phyloP scores from a whole-genome alignment of 1,140 invertebrate species.

The Bombus superbus region DNA sequence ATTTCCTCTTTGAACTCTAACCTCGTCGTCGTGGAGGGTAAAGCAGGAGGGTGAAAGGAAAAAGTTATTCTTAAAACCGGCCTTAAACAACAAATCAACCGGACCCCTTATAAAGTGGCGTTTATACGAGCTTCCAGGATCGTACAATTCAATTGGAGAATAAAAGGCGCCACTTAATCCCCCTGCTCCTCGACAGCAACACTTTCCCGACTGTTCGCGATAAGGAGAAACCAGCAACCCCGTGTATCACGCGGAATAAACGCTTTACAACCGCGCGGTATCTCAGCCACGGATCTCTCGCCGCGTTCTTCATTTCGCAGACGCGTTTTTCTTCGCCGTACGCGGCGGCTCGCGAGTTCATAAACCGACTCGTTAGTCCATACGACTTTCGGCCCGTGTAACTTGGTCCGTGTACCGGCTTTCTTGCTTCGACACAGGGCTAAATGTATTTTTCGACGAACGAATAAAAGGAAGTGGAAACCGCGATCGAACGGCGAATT shows the following conservation, averaged over 20 bases:
- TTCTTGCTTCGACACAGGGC: neutral
- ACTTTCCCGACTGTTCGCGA: neutral
- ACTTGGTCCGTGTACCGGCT: neutral
- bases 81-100: neutral
- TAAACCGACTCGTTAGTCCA: neutral
- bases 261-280: neutral
- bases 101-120: neutral
- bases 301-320: neutral
- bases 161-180: neutral
- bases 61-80: too few relatives aligned
- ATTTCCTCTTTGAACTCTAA: neutral
- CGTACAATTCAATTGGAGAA: conserved; percentile 2
- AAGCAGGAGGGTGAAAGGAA: too few relatives aligned
- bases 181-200: neutral
- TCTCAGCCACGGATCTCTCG: neutral
- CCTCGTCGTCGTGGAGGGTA: neutral
- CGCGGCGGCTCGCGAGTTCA: neutral
- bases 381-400: neutral
- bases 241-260: neutral
- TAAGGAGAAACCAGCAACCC: conserved; percentile 4
- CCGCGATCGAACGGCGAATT: neutral
- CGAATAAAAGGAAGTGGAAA: neutral
- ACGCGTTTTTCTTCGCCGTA: neutral
- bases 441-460: neutral
- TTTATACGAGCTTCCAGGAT: neutral